Evolutionary conservation across 2,888 invertebrate species (phyloP), one percentile per base, ranked within the genome.

Genomic region (Athalia rosae): DNA sequence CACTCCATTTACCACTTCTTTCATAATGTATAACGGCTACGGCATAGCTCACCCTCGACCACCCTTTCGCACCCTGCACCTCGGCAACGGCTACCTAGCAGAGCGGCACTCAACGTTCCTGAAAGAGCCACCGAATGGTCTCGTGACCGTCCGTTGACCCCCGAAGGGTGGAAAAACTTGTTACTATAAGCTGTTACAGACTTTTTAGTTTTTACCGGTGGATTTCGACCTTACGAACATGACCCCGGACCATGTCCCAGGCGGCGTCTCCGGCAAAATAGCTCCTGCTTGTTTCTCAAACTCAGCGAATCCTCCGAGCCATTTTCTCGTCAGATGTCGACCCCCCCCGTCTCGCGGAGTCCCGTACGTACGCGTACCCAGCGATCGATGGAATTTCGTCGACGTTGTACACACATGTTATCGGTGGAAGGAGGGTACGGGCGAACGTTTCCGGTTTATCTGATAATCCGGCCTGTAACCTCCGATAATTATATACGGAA

Each of bases 1-100:
- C 85, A 76, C 84, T 84, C 85, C 85, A 85, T 85, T 85, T 85
- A 79, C 67, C 81, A 81, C 84, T 85, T 84, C 84, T 81, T 82
- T 84, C 82, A 80, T 81, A 82, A 83, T 80, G 80, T 81, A 81
- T 80, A 77, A 76, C 56, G 61, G 77, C 47, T 58, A 58, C 28
- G 28, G 28, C 43, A 71, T 43, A 45, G 48, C 47, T 71, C 56
- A 45, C 56, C 59, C 43, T 53, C 6, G 71, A 28, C 41, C 74
- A 62, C 74, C 61, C 59, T 61, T 74, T 74, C 48, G 53, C 28
- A 61, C 61, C 62, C 71, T 8, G 64, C n/a, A 13, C 71, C 28
- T 45, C 74, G 50, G 74, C 74, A 47, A 48, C 50, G 50, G 61
- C 8, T 48, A 62, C 61, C 48, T 41, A 28, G 59, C 41, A 28